Percentiles rank a stretch among this genome's conserved stretches.
Conservation (phyloP, 1,140 invertebrate species). For the Ceratina australensis region DNA sequence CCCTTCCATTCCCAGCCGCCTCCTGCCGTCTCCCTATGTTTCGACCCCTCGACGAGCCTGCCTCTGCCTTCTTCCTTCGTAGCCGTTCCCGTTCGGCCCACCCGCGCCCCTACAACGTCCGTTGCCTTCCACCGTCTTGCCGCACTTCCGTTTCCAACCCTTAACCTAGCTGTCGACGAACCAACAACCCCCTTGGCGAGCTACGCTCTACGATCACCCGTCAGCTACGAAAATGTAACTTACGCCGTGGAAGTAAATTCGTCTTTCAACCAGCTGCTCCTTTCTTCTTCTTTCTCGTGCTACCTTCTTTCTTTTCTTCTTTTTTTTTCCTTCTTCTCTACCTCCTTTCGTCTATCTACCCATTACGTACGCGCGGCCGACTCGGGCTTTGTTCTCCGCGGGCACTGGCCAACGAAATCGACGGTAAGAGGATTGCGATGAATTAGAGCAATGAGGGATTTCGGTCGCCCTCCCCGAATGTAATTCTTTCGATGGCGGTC, state of each 20-base stretch:
- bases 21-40: constrained; percentile 57
- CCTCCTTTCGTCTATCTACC: not conserved
- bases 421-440: constrained; percentile 46
- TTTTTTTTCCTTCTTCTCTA: not conserved
- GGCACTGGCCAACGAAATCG: constrained; percentile 24
- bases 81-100: constrained; percentile 53
- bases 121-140: constrained; percentile 65
- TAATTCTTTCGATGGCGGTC: not conserved
- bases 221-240: constrained; percentile 58
- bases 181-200: constrained; percentile 64
- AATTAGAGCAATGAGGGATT: constrained; percentile 39
- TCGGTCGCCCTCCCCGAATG: constrained; percentile 7
- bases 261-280: constrained; percentile 19
- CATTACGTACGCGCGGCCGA: not conserved
- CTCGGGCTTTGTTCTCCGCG: not conserved
- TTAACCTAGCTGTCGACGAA: constrained; percentile 66
- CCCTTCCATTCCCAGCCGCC: constrained; percentile 47
- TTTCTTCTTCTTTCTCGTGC: too few species aligned
- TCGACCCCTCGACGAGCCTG: constrained; percentile 64
- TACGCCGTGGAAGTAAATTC: constrained; percentile 47
- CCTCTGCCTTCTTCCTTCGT: constrained; percentile 60
- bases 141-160: constrained; percentile 70
- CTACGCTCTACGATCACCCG: constrained; percentile 55
- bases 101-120: constrained; percentile 61
- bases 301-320: not conserved